Base-by-base conservation (phyloP, 1,140 invertebrate species). In the Dryas iulia region DNA sequence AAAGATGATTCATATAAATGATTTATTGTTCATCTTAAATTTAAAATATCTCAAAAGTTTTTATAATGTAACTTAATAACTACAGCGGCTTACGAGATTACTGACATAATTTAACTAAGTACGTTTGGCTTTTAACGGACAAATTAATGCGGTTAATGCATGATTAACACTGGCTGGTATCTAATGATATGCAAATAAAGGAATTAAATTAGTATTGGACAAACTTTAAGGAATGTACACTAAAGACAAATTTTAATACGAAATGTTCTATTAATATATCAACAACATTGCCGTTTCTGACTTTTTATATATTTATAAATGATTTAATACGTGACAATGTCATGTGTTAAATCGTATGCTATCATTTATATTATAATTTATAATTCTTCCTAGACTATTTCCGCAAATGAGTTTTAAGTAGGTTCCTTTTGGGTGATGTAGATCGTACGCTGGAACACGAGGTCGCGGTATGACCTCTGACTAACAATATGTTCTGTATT, bases 311-410 rank as follows among this genome's bases (percentile, higher is more conserved):
- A n/a, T n/a, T n/a, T n/a, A n/a, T n/a, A n/a, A n/a, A n/a, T n/a
- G n/a, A n/a, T n/a, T n/a, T n/a, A n/a, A n/a, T n/a, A n/a, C n/a
- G n/a, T n/a, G n/a, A 18, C 0, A 35, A 35, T 35, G 3, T 35
- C 14, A n/a, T 14, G 3, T 14, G 4, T 35, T 14, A 35, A 35
- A n/a, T 35, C 3, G n/a, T 28, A 18, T 18, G 14, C 2, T 21
- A 18, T 14, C 35, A 47, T 21, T 47, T 10, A 1, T 54, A 54
- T 54, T 23, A 25, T 12, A 25, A 63, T 54, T 54, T 23, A 25
- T 12, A 25, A 63, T 54, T 67, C 58, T 67, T 60, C 58, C 30
- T 67, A 60, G 58, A 33, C n/a, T 33, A 67, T 67, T 67, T 67
- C 65, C 65, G 58, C 39, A 14, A 67, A 59, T 47, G 18, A 60